Percentiles rank a stretch among this genome's conserved stretches.
These are phyloP conservation scores for Echeneis naucrates DNA, from an alignment of 2,797 vertebrate species.

Conservation along the genomic window DNA sequence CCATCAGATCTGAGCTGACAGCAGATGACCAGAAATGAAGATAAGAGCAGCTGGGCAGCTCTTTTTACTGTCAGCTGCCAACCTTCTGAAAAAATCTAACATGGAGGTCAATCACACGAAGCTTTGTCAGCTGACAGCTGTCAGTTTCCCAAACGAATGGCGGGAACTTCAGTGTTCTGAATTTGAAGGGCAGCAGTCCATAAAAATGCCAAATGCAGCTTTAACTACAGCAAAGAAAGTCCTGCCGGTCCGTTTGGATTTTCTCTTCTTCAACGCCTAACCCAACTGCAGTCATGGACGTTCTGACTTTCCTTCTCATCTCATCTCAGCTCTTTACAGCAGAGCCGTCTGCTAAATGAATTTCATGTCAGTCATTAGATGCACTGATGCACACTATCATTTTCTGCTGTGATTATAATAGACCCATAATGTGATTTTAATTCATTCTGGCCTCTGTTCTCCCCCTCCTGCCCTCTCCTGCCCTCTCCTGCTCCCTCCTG, in stretches of 20 bases:
- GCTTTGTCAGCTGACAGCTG: conserved; percentile 7
- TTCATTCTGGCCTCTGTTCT: conserved; percentile 33
- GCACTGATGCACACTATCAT: conserved; percentile 57
- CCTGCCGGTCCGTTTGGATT: no score
- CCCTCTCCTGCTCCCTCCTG: not conserved
- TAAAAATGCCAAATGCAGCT: conserved; percentile 17
- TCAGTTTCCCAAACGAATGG: no score
- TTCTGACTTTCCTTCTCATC: conserved; percentile 40
- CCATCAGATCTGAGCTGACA: not conserved
- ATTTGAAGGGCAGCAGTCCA: conserved; percentile 12
- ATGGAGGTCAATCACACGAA: not conserved
- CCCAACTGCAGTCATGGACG: conserved; percentile 36
- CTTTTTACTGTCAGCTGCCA: not conserved
- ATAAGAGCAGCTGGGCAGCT: not conserved
- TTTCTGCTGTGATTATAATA: conserved; percentile 62
- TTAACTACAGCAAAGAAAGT: not conserved
- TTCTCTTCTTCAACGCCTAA: no score
- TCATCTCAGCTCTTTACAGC: no score
- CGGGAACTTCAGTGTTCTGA: no score
- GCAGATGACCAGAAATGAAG: not conserved
- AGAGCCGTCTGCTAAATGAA: conserved; percentile 52
- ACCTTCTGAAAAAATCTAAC: conserved; percentile 5
- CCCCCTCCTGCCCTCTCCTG: not conserved
- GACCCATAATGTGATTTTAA: conserved; percentile 56
- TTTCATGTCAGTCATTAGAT: conserved; percentile 65